Base-by-base conservation (phyloP, 2,888 invertebrate species). In the Nowickia ferox region DNA sequence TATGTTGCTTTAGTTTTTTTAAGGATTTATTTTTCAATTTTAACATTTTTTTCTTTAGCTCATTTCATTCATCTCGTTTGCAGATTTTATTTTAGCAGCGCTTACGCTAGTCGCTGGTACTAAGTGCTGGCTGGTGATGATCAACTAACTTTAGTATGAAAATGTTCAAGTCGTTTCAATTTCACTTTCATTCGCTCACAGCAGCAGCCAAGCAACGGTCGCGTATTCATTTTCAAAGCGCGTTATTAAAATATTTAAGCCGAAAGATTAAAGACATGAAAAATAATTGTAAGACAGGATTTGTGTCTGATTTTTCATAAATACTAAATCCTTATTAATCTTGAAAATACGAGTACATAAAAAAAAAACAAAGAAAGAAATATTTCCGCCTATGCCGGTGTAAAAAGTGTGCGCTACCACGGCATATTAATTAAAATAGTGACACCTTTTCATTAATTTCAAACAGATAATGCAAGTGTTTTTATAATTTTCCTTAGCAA, bases 151-250 rank as follows among this genome's bases (percentile, higher is more conserved):
- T 68, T 86, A 55, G 72, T 89, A 90, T 90, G 91, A 90, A 91
- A 91, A 91, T 89, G 90, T 89, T 89, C 90, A 87, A 87, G 88
- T 87, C 89, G 88, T 87, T 88, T 86, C 88, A 89, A 89, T 91
- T 91, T 91, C 91, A 91, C 91, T 91, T 91, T 91, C 91, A 91
- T 91, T 91, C 89, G 90, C 89, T 88, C 88, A 87, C 88, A 88
- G 88, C 87, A 90, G 89, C 89, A 89, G 89, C 89, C 88, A 74
- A 89, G 87, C 87, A 86, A 88, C 88, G 87, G 88, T 88, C 87
- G 87, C 79, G 66, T 55, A 19, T 48, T 59, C 66, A 48, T 44
- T 61, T 42, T 11, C 30, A 66, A 79, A 57, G 77, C 78, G 74
- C 80, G 72, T 65, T 76, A 69, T 68, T 17, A 46, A 76, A 76